A percentile compares a stretch with the other conserved stretches of the same genome.
phyloP scores from a whole-genome alignment of 2,113 vertebrate species.

The Desmodus rotundus region DNA sequence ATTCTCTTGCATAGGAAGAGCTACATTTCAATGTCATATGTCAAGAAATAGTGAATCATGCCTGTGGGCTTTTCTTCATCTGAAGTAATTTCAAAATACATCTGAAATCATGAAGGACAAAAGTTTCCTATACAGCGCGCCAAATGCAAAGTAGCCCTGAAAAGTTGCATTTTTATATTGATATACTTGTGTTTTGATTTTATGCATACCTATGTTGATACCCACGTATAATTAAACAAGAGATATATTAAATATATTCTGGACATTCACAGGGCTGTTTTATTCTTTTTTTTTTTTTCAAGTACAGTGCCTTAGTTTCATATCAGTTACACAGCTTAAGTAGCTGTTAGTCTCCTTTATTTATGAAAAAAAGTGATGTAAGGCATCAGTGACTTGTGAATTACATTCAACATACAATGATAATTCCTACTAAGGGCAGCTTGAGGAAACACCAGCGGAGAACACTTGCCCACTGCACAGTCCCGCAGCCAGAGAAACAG shows the following conservation, averaged over 20 bases:
- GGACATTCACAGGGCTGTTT: background rate
- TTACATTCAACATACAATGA: conserved; percentile 71
- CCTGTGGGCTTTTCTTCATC: background rate
- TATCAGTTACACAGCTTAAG: background rate
- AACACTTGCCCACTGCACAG: background rate
- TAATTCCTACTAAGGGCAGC: conserved; percentile 42
- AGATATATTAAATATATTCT: background rate
- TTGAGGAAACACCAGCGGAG: background rate
- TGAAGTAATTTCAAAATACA: conserved; percentile 7
- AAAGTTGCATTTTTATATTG: background rate
- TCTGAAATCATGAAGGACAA: background rate
- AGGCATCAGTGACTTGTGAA: conserved; percentile 73
- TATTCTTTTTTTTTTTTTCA: background rate
- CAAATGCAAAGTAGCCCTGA: conserved; percentile 18
- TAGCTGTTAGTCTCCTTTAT: conserved; percentile 28
- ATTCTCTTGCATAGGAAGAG: background rate
- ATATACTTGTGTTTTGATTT: background rate
- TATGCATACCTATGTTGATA: background rate
- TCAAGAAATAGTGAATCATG: background rate
- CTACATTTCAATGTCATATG: background rate
- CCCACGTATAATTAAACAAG: background rate
- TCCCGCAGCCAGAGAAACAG: background rate
- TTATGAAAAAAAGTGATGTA: conserved; percentile 23
- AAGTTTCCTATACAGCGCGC: background rate
- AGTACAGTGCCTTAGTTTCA: background rate